Conservation (phyloP, 2,113 vertebrate species). For the Gopherus flavomarginatus region DNA sequence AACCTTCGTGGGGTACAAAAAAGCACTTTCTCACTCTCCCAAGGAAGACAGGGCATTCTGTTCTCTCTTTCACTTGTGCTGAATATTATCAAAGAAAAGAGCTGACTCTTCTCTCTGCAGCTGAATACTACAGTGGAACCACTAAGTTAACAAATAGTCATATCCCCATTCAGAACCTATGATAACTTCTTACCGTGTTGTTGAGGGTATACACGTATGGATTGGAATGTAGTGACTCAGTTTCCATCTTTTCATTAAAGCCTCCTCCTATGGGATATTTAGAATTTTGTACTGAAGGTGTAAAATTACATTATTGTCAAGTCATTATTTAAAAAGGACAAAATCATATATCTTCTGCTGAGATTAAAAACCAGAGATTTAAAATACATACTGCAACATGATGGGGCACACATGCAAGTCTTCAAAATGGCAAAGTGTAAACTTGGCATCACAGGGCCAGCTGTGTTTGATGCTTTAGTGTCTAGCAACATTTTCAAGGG, state of each 20-base stretch:
- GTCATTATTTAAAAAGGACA: constrained; percentile 49
- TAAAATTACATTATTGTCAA: constrained; percentile 53
- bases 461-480: background rate
- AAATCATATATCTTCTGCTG: background rate
- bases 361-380: constrained; percentile 44
- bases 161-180: background rate
- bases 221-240: background rate
- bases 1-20: constrained; percentile 25
- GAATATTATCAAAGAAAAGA: background rate
- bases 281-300: constrained; percentile 23
- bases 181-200: background rate
- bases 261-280: background rate
- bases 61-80: background rate
- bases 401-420: background rate
- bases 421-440: background rate
- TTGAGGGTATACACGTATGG: background rate
- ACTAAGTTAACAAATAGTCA: constrained; percentile 10
- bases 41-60: background rate
- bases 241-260: background rate
- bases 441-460: background rate
- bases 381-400: background rate
- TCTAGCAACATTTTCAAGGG: constrained; percentile 22
- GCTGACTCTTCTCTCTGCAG: constrained; percentile 62
- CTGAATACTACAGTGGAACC: constrained; percentile 26
- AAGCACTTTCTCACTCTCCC: constrained; percentile 12